A percentile compares a stretch with the other conserved stretches of the same genome.
These are phyloP conservation scores for Apaloderma vittatum DNA, from an alignment of 2,113 vertebrate genomes.

Conservation along the genomic window DNA sequence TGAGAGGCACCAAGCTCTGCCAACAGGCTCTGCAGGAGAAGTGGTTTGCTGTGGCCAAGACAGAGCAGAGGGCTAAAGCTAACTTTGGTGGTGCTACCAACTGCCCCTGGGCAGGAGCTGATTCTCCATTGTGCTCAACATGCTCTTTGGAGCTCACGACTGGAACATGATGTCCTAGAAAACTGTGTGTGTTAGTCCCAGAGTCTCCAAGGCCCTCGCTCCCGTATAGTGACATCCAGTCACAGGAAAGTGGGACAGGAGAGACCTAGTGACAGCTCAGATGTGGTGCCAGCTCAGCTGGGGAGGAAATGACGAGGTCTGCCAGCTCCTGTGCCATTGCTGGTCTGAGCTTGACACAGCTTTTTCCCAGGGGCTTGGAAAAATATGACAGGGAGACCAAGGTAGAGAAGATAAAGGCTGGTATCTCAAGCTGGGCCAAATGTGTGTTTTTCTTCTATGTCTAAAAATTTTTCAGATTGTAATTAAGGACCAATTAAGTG, in stretches of 20 bases:
- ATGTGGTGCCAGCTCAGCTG: neutral
- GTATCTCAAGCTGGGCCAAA: neutral
- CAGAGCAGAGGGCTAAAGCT: neutral
- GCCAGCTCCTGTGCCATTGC: neutral
- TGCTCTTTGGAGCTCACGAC: slow-evolving; percentile 20
- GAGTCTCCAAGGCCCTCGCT: slow-evolving; percentile 31
- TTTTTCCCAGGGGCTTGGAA: neutral
- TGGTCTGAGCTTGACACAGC: neutral
- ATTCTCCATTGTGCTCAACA: fast-evolving
- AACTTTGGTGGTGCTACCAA: neutral
- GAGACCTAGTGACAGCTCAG: slow-evolving; percentile 30
- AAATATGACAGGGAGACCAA: neutral
- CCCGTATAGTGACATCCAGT: neutral
- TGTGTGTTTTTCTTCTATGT: neutral
- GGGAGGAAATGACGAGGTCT: neutral
- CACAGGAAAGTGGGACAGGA: slow-evolving; percentile 40
- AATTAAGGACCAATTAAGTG: neutral
- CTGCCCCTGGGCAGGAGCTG: neutral
- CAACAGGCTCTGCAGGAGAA: neutral
- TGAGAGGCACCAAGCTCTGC: neutral
- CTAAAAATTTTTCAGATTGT: neutral
- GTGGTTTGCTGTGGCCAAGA: neutral
- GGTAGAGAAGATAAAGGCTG: neutral
- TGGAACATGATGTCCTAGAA: slow-evolving; percentile 67
- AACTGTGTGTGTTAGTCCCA: neutral